Base-by-base conservation (phyloP, 1,140 invertebrate species). In the Nautilus pompilius region DNA sequence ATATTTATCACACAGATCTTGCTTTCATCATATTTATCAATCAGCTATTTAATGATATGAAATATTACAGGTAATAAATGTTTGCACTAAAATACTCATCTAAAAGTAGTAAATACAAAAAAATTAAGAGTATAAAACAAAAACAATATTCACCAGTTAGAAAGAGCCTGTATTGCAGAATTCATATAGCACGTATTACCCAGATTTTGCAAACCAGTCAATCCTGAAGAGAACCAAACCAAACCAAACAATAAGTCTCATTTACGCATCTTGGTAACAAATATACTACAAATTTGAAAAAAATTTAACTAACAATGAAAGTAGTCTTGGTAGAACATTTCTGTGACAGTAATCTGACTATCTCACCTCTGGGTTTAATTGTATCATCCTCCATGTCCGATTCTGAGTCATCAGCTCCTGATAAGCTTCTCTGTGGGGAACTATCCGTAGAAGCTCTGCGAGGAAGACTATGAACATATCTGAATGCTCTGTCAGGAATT, bases 151-250 rank as follows among this genome's bases (percentile, higher is more conserved):
- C 70, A 84, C 33, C 95, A 92, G 83, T 98, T 96, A 63, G 92
- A 93, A 6, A 99, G 84, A 0, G 94, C 93, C 82, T 99, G 96
- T 6, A 99, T 79, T 0, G 96, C 96, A 22, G 95, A 90, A 84
- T 99, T 99, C 92, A 99, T 95, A 78, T 96, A 98, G 80, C 95
- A 98, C 0, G 95, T 98, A 79, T 98, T 98, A 36, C 95, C 96
- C 66, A 96, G 88, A 81, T 96, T 96, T 74, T 93, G 90, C 0
- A 96, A 84, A 0, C 94, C 93, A 46, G 92, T 90, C 20, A 95
- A 83, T 63, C 91, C 91, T 85, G 69, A 24, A 59, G 65, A 60
- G 49, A 53, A 30, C 15, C 29, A 33, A 64, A 10, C 10, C 51
- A n/a, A 24, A 6, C 32, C 5, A 58, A 34, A 34, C 6, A 8